A percentile compares a stretch with the other conserved stretches of the same genome.
phyloP scores from a whole-genome alignment of 2,797 vertebrate genomes.

The Tauraco hartlaubi region DNA sequence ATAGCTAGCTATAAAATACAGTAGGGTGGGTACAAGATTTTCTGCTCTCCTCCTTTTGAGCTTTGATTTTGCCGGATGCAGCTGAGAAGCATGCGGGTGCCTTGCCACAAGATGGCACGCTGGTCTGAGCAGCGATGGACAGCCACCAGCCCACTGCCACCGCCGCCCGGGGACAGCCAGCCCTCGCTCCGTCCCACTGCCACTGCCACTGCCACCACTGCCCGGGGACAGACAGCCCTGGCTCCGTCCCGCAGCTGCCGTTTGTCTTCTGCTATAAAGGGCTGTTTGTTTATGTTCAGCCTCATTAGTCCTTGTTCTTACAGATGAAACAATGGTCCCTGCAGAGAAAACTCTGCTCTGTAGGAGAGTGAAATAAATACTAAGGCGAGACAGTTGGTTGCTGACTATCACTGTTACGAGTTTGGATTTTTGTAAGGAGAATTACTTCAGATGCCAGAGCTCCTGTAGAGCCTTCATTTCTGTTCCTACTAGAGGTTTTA shows the following conservation, averaged over 20 bases:
- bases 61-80: neutral
- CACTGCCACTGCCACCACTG: neutral
- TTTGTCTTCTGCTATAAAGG: neutral
- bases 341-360: neutral
- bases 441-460: neutral
- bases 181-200: neutral
- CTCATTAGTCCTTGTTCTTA: neutral
- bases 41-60: neutral
- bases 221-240: neutral
- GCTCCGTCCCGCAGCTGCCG: neutral
- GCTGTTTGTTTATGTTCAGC: constrained; percentile 5
- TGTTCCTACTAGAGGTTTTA: neutral
- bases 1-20: neutral
- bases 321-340: neutral
- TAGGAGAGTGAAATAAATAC: neutral
- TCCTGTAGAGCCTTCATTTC: neutral
- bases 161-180: too few species aligned
- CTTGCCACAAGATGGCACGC: constrained; percentile 7
- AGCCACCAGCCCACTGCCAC: rapidly evolving
- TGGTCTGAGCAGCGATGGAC: neutral
- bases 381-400: rapidly evolving
- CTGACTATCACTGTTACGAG: neutral
- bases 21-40: neutral
- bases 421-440: neutral
- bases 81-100: neutral